Conservation (phyloP, 2,797 vertebrate genomes). For the Gymnothorax reevesii region DNA sequence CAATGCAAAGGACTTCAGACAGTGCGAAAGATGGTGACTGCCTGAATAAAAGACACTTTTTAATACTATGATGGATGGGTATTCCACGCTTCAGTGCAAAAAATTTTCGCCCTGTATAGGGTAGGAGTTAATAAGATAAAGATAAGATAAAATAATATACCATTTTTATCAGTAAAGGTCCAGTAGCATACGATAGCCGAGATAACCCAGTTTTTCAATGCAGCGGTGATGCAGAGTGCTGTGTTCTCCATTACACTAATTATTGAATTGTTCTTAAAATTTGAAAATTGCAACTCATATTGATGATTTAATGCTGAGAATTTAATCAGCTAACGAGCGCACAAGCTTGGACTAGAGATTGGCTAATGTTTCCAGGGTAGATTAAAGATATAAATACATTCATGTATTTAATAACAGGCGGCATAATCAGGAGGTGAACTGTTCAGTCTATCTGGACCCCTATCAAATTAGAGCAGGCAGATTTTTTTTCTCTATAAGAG, state of each 20-base stretch:
- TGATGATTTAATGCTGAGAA: not conserved
- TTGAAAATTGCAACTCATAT: not conserved
- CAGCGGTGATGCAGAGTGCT: not conserved
- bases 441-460: not conserved
- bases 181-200: not conserved
- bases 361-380: not conserved
- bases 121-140: not conserved
- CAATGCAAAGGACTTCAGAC: too few relatives aligned
- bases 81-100: too few relatives aligned
- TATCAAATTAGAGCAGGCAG: constrained; percentile 24
- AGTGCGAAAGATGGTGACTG: too few relatives aligned
- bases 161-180: not conserved
- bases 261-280: not conserved
- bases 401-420: not conserved
- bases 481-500: constrained; percentile 18
- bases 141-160: not conserved
- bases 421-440: not conserved
- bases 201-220: not conserved
- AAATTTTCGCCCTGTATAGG: too few relatives aligned
- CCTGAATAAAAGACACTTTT: too few relatives aligned
- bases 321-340: not conserved
- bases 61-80: too few relatives aligned
- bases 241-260: not conserved
- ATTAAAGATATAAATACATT: constrained; percentile 19
- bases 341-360: not conserved